A percentile compares a stretch with the other conserved stretches of the same genome.
Conservation (phyloP, 2,797 vertebrate genomes). For the Rhinatrema bivittatum region DNA sequence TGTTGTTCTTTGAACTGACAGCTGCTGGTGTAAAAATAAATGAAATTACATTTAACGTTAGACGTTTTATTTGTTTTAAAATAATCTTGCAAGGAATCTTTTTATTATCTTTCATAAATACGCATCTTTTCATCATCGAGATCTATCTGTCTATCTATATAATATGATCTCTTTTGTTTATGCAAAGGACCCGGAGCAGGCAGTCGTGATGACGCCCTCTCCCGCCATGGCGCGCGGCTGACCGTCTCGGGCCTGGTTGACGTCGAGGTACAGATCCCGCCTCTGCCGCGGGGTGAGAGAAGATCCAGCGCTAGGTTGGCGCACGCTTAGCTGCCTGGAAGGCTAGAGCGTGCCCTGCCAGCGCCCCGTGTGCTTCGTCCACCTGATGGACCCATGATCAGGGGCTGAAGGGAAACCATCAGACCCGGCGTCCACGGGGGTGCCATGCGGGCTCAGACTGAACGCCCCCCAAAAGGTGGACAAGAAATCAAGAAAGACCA, state of each 20-base stretch:
- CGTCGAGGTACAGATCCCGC: background rate
- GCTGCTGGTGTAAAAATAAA: slow-evolving; percentile 75
- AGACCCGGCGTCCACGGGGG: slow-evolving; percentile 9
- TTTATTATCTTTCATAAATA: too few species aligned
- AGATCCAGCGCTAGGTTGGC: background rate
- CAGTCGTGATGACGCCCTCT: fast-evolving
- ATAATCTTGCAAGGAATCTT: slow-evolving; percentile 35
- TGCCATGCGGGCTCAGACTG: too few species aligned
- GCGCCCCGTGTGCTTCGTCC: background rate
- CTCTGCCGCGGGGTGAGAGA: background rate
- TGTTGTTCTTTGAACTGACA: slow-evolving; percentile 74
- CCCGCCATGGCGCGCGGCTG: fast-evolving
- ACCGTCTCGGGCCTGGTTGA: fast-evolving
- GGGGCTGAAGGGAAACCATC: background rate
- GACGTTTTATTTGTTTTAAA: slow-evolving; percentile 43
- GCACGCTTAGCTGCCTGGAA: fast-evolving
- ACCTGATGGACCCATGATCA: too few species aligned
- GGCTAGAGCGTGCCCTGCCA: background rate
- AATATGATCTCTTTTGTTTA: too few species aligned
- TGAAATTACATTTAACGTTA: slow-evolving; percentile 71
- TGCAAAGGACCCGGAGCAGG: fast-evolving
- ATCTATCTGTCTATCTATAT: too few species aligned
- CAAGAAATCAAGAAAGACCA: background rate
- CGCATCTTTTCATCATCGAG: too few species aligned
- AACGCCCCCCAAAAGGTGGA: slow-evolving; percentile 4